Evolutionary conservation across 2,113 vertebrate genomes (phyloP).

Genomic region (Potamarius usumacintae): DNA sequence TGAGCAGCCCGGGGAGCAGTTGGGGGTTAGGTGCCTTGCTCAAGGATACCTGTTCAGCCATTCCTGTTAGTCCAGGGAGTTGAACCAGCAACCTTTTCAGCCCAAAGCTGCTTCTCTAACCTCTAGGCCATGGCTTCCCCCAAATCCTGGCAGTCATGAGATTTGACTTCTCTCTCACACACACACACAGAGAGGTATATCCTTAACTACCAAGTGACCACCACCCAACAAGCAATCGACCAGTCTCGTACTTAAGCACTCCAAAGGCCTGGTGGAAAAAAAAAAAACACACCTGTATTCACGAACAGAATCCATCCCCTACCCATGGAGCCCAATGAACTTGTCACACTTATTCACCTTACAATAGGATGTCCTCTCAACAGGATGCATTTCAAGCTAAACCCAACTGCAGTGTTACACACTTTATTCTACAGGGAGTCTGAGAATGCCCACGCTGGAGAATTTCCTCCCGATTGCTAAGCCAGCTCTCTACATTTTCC

Average conservation of each 20-base stretch:
- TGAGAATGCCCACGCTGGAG: not conserved
- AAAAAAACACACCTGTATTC: not conserved
- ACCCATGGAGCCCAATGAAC: not conserved
- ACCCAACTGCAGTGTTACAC: not conserved
- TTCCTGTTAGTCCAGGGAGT: too few relatives aligned
- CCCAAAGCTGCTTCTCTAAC: too few relatives aligned
- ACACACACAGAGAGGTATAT: not conserved
- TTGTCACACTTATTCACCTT: constrained; percentile 5
- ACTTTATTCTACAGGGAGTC: too few relatives aligned
- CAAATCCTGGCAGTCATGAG: not conserved
- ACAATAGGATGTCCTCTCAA: constrained; percentile 8
- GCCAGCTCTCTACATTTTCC: not conserved
- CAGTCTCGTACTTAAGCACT: not conserved
- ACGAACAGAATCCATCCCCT: not conserved
- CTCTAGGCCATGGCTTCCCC: too few relatives aligned
- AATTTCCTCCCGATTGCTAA: not conserved
- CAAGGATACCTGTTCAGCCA: too few relatives aligned
- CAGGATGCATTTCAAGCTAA: constrained; percentile 2
- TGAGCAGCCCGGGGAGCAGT: too few relatives aligned
- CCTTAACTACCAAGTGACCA: not conserved
- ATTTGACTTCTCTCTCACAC: not conserved
- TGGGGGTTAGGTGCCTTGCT: too few relatives aligned
- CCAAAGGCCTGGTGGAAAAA: constrained; percentile 2
- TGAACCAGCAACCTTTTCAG: too few relatives aligned
- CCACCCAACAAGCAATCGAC: not conserved